A percentile compares a stretch with the other conserved stretches of the same genome.
phyloP scores from a whole-genome alignment of 2,797 vertebrate species.

The Trachurus trachurus region DNA sequence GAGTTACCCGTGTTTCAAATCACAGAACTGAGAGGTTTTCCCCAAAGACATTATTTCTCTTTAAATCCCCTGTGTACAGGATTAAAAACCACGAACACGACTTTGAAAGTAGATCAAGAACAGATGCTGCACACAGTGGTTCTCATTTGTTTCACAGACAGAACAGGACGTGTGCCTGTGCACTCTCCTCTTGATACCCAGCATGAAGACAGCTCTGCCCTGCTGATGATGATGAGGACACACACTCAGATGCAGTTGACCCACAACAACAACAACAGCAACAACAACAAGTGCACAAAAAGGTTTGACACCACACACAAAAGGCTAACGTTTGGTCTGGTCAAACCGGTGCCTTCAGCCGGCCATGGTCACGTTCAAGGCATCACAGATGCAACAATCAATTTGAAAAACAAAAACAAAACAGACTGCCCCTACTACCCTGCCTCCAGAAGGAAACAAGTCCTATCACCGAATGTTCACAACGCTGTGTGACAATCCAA shows the following conservation, averaged over 20 bases:
- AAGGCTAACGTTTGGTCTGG: slow-evolving; percentile 63
- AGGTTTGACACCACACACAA: slow-evolving; percentile 27
- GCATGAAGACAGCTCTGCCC: slow-evolving; percentile 27
- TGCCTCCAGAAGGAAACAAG: slow-evolving; percentile 6
- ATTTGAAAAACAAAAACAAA: slow-evolving; percentile 18
- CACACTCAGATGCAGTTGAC: slow-evolving; percentile 10
- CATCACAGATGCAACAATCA: slow-evolving; percentile 78
- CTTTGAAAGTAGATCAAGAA: slow-evolving; percentile 3
- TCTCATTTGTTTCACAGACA: slow-evolving; percentile 9
- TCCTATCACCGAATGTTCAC: slow-evolving; percentile 37
- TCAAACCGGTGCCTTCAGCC: slow-evolving; percentile 35
- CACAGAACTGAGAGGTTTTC: slow-evolving; percentile 19
- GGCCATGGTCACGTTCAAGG: slow-evolving; percentile 57
- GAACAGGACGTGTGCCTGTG: slow-evolving; percentile 5
- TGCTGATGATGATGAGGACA: slow-evolving; percentile 10
- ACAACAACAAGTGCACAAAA: slow-evolving; percentile 34
- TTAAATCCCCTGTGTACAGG: neutral
- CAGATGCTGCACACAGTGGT: neutral
- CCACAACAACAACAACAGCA: slow-evolving; percentile 13
- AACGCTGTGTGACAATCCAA: slow-evolving; percentile 39
- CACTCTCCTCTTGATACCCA: slow-evolving; percentile 13
- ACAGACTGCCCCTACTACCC: neutral
- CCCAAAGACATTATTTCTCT: neutral
- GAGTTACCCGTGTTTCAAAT: neutral
- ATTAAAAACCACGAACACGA: neutral